Evolutionary conservation across 2,888 invertebrate genomes (phyloP), one percentile per base, ranked within the genome.

Genomic region (Agrenia bidenticulata): DNA sequence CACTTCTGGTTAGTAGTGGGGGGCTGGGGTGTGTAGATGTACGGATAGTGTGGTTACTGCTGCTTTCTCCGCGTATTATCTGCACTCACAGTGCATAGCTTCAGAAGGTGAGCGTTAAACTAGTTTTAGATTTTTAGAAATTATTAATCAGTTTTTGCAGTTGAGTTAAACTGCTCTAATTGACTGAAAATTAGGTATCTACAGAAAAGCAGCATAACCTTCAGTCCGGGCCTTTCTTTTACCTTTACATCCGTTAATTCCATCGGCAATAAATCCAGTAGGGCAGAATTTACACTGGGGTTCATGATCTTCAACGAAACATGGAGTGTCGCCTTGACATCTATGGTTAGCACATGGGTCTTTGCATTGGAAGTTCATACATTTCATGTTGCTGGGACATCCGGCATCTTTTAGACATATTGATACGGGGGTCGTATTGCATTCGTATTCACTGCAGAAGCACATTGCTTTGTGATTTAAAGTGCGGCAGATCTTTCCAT

Each of bases 231-330:
- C 4, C 4, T 51, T 24, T 53, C 50, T 27, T 72, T 92, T 94
- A 94, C 94, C 93, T 93, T 92, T 91, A 86, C 94, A 94, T 89
- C 93, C 93, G 84, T 89, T 89, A 85, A 88, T 88, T 81, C 90
- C 87, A 84, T 94, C 92, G 82, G 90, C 89, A 84, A 88, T 88
- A 86, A 89, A 94, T 85, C 93, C 94, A 82, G 87, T 86, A 80
- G 94, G 92, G 85, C 94, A 94, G 87, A 91, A 92, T 88, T 92
- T 92, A 89, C 94, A 94, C 82, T 90, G 88, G 78, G 94, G 90
- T 84, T 89, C 91, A 85, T 94, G 94, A 82, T 93, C 91, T 86
- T 93, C 92, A 78, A 93, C 93, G 83, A 89, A 89, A 85, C 94
- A 94, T 78, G 94, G 93, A 77, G 91, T 89, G 80, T 87, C 87